Base-by-base conservation (phyloP, 92 coral and sea anemone species). In the Virgularia gustaviana region DNA sequence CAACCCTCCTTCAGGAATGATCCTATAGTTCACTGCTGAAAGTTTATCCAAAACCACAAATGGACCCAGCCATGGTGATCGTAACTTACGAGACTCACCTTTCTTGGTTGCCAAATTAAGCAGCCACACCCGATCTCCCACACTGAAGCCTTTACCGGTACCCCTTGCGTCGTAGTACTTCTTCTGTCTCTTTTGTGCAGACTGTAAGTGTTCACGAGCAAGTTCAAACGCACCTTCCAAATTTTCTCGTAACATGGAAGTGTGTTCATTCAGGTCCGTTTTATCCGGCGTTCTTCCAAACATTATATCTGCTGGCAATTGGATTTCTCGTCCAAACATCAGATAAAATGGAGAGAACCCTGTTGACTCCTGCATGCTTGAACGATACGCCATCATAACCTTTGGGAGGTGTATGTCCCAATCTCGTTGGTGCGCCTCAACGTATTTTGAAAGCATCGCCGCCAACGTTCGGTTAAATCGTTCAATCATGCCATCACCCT, bases 401-500 rank as follows among this genome's bases (percentile, higher is more conserved):
- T 60, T 18, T 0, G 80, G 80, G 29, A 73, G 75, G 80, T 80
- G 85, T 0, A 9, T 52, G 30, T 80, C 76, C 80, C 63, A 57
- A 71, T 80, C 75, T 18, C 79, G 33, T 10, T 81, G 85, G 32
- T 81, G 76, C 32, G 63, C 36, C 1, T 60, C 47, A 10, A 81
- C 56, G 19, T 81, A 81, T 52, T 74, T 73, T 1, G 85, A 36
- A 47, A 81, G 63, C 85, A 81, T 70, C 6, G 64, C 78, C n/a
- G 70, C 63, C 49, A 79, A 20, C 9, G 72, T 79, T 9, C 72
- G 78, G 28, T 80, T 73, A 33, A 64, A 72, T 2, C 45, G 58
- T 25, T 80, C 85, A 37, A 80, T 61, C 75, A 36, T 25, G 9
- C 76, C 70, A 15, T 80, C 84, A 32, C 68, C 76, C 19, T 60